Evolutionary conservation across 2,888 invertebrate genomes (phyloP).

Genomic region (Hoplodrina ambigua): DNA sequence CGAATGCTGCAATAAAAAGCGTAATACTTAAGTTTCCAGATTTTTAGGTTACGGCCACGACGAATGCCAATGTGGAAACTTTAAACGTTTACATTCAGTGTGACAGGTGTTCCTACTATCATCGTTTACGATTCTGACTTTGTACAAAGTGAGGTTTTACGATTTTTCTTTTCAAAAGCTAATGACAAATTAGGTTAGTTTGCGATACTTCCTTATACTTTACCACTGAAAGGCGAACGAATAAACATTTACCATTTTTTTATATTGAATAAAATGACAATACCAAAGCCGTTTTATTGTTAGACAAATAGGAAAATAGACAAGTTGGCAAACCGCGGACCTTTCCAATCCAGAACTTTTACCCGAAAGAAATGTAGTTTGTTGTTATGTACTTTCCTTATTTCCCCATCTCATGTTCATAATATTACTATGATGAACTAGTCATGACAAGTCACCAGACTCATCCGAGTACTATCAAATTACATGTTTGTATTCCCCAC

Average conservation of each 20-base stretch:
- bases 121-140: slow-evolving; percentile 73
- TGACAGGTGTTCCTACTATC: slow-evolving; percentile 74
- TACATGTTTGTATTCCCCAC: slow-evolving; percentile 48
- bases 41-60: slow-evolving; percentile 68
- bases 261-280: slow-evolving; percentile 47
- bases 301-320: slow-evolving; percentile 48
- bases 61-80: slow-evolving; percentile 67
- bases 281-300: slow-evolving; percentile 43
- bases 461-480: slow-evolving; percentile 37
- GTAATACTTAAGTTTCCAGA: slow-evolving; percentile 65
- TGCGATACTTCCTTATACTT: slow-evolving; percentile 30
- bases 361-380: slow-evolving; percentile 37
- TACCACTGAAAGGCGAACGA: slow-evolving; percentile 6
- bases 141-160: slow-evolving; percentile 66
- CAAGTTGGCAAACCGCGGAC: slow-evolving; percentile 46
- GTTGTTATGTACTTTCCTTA: slow-evolving; percentile 37
- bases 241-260: slow-evolving; percentile 22
- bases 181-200: slow-evolving; percentile 54
- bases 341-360: slow-evolving; percentile 50
- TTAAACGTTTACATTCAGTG: slow-evolving; percentile 68
- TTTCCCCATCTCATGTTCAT: slow-evolving; percentile 30
- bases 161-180: slow-evolving; percentile 60
- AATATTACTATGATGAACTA: slow-evolving; percentile 42
- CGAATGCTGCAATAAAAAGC: slow-evolving; percentile 69
- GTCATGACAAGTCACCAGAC: slow-evolving; percentile 32